Percentiles rank a stretch among this genome's conserved stretches.
Conservation (phyloP, 2,888 invertebrate genomes). For the Spilarctia lutea region DNA sequence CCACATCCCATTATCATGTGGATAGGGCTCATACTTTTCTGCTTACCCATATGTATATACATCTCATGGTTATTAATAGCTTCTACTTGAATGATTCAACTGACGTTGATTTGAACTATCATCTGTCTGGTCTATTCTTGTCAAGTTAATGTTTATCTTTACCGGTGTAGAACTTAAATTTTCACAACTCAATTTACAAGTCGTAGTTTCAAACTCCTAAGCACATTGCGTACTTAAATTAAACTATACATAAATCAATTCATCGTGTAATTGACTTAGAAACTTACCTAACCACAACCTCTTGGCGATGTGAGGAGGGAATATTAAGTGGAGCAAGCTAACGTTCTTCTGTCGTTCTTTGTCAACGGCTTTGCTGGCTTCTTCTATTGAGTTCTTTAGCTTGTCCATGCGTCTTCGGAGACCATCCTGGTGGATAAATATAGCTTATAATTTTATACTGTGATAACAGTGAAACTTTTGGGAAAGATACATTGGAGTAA, state of each 20-base stretch:
- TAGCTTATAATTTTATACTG: not conserved
- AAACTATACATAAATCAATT: constrained; percentile 52
- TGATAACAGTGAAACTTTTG: not conserved
- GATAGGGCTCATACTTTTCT: not conserved
- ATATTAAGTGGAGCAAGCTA: constrained; percentile 96
- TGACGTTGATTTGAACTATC: not conserved
- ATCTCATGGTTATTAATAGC: not conserved
- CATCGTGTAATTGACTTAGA: constrained; percentile 48
- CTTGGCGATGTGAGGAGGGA: constrained; percentile 97
- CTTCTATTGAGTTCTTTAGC: constrained; percentile 96
- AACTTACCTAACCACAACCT: constrained; percentile 95
- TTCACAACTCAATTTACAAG: constrained; percentile 15
- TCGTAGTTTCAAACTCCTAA: constrained; percentile 32
- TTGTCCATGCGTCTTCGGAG: constrained; percentile 97
- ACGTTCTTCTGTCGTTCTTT: constrained; percentile 98
- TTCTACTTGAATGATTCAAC: not conserved
- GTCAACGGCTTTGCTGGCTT: constrained; percentile 96
- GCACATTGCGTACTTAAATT: constrained; percentile 44
- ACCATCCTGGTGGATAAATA: constrained; percentile 88
- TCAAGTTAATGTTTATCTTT: not conserved
- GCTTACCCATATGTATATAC: not conserved
- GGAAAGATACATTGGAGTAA: not conserved
- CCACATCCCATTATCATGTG: not conserved
- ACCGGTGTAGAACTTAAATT: constrained; percentile 6
- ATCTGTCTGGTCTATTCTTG: not conserved